Evolutionary conservation across 1,140 invertebrate genomes (phyloP), one percentile per base, ranked within the genome.

Genomic region (Mamestra configurata): DNA sequence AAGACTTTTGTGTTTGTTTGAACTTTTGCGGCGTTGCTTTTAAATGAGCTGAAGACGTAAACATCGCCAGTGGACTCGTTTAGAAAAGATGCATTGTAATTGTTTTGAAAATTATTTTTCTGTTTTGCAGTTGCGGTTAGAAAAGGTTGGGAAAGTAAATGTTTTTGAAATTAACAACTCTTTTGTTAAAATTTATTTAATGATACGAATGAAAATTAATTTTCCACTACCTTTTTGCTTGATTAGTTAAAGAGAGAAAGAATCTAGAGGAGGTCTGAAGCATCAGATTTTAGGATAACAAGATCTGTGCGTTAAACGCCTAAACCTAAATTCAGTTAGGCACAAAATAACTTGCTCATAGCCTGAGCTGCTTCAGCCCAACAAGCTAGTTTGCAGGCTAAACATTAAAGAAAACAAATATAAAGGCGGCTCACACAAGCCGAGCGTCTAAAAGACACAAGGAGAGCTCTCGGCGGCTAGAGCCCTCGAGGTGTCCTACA

Each of bases 391-490:
- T 24, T 61, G 20, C 11, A 40, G 8, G 37, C 55, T 59, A 77
- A 35, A 49, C 66, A 64, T 73, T 76, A 70, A 83, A 87, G 82
- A 79, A 86, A 86, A 77, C 66, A 77, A 81, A 46, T 84, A 82
- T 83, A 86, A 89, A 85, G 84, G 79, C 72, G 75, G 75, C 77
- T 79, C 82, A 85, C 82, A 85, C 79, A 80, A 86, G 81, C 35
- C 31, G 3, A 66, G 86, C 84, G 84, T 80, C 77, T 81, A 89
- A 92, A 91, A 89, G 88, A 88, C 90, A 88, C 77, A 79, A 85
- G 85, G 82, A 91, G 88, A 81, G 88, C 90, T 86, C 91, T 93
- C 82, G 79, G 79, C 79, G 64, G 79, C 53, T 89, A 93, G 91
- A 79, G 88, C 88, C 81, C 89, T 94, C 80, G 83, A 90, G 86